These are phyloP conservation scores for Melanotaenia maccullochi DNA, from an alignment of 2,797 vertebrate species.

Conservation along the genomic window DNA sequence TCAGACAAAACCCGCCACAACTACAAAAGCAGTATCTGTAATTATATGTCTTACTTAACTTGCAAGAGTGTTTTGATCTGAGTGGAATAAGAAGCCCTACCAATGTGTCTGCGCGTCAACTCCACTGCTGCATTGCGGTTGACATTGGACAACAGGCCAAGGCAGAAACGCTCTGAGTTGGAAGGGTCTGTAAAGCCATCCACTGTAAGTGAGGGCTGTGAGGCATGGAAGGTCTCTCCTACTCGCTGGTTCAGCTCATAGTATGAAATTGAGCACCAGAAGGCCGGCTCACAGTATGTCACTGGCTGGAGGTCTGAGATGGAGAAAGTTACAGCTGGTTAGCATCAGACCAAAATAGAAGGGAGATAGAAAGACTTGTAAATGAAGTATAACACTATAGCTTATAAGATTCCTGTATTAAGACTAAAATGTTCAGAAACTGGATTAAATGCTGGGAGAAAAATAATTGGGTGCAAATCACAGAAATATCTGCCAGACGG, in stretches of 20 bases:
- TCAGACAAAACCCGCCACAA: slow-evolving; percentile 13
- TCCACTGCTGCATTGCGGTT: slow-evolving; percentile 97
- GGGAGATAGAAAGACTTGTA: neutral
- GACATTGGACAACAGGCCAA: slow-evolving; percentile 95
- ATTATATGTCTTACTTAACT: slow-evolving; percentile 1
- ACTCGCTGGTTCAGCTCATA: slow-evolving; percentile 99
- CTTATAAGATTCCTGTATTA: neutral
- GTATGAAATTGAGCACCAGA: slow-evolving; percentile 99
- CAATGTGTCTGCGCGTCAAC: slow-evolving; percentile 94
- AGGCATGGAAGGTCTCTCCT: slow-evolving; percentile 98
- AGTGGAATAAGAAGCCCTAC: slow-evolving; percentile 68
- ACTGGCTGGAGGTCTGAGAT: slow-evolving; percentile 95
- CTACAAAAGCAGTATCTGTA: neutral
- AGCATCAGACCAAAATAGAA: neutral
- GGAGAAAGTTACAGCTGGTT: neutral
- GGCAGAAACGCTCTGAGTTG: slow-evolving; percentile 98
- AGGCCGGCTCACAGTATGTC: slow-evolving; percentile 98
- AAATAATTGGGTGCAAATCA: neutral
- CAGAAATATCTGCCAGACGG: slow-evolving; percentile 9
- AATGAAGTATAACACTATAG: neutral
- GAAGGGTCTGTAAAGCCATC: slow-evolving; percentile 99
- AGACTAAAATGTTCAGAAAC: slow-evolving; percentile 1
- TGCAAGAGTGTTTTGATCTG: neutral
- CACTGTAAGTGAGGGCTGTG: slow-evolving; percentile 97
- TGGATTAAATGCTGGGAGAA: slow-evolving; percentile 8